phyloP scores from a whole-genome alignment of 2,113 vertebrate species.

The Sorex fumeus region DNA sequence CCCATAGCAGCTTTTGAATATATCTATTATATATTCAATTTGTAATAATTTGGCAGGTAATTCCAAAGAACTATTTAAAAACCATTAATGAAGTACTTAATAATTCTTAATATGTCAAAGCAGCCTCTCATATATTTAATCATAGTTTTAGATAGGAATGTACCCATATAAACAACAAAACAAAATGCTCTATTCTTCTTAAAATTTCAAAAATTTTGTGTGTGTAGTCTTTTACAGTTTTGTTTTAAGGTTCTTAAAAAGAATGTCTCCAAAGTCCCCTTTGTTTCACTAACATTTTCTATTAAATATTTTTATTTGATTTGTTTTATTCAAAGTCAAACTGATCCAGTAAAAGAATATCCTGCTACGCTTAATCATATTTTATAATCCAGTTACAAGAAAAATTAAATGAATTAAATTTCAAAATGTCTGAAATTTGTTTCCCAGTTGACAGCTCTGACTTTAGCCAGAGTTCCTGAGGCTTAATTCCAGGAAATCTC shows the following conservation, averaged over 20 bases:
- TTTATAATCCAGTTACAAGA: slow-evolving; percentile 90
- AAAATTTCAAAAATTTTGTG: background rate
- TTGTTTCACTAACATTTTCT: slow-evolving; percentile 61
- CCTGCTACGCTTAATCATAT: slow-evolving; percentile 88
- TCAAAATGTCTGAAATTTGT: slow-evolving; percentile 92
- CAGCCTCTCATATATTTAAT: background rate
- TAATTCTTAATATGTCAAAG: slow-evolving; percentile 11
- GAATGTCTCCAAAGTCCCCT: background rate
- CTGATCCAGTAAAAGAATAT: slow-evolving; percentile 81
- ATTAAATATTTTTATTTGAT: background rate
- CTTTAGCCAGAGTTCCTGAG: slow-evolving; percentile 92
- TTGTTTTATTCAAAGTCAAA: slow-evolving; percentile 64
- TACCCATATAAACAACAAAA: background rate
- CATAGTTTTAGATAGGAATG: slow-evolving; percentile 42
- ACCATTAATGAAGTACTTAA: background rate
- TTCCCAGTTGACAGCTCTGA: slow-evolving; percentile 91
- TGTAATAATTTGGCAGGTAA: background rate
- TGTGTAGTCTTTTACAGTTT: background rate
- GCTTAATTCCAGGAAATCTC: slow-evolving; percentile 92
- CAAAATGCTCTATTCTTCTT: background rate
- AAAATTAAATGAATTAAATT: slow-evolving; percentile 92
- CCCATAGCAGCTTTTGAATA: background rate
- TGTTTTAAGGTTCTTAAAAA: background rate
- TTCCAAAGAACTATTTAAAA: background rate
- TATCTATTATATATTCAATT: too few species aligned